A percentile compares a stretch with the other conserved stretches of the same genome.
Conservation (phyloP, 2,113 vertebrate genomes). For the Leptobrachium leishanense region DNA sequence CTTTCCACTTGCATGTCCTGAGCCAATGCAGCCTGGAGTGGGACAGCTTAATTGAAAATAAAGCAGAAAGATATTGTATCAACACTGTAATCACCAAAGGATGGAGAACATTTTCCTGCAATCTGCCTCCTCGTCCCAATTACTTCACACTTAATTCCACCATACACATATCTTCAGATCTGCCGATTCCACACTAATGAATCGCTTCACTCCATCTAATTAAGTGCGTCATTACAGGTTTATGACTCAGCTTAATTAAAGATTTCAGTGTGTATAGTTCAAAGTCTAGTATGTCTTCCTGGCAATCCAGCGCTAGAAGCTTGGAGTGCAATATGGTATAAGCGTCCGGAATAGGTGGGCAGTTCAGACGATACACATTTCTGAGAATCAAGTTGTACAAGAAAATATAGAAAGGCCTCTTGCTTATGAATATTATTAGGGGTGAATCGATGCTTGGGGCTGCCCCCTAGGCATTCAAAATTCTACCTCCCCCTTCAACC, state of each 20-base stretch:
- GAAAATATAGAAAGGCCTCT: too few relatives aligned
- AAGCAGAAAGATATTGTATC: too few relatives aligned
- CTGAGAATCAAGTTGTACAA: too few relatives aligned
- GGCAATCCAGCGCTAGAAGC: too few relatives aligned
- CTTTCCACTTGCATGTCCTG: conserved; percentile 92
- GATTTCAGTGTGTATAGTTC: conserved; percentile 53
- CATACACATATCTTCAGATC: conserved; percentile 1
- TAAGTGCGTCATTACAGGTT: conserved; percentile 59
- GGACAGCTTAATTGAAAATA: conserved; percentile 82
- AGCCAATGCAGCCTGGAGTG: conserved; percentile 93
- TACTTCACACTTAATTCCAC: conserved; percentile 44
- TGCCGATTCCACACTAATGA: conserved; percentile 61
- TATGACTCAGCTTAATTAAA: conserved; percentile 65
- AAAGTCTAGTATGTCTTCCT: fast-evolving
- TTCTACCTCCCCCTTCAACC: too few relatives aligned
- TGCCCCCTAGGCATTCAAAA: too few relatives aligned
- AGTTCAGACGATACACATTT: too few relatives aligned
- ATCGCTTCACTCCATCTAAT: conserved; percentile 64
- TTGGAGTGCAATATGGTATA: too few relatives aligned
- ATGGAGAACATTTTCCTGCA: conserved; percentile 39
- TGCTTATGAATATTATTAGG: too few relatives aligned
- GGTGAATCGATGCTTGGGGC: too few relatives aligned
- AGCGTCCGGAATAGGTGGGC: too few relatives aligned
- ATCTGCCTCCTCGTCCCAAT: conserved; percentile 46
- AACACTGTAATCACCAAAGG: too few relatives aligned